These are phyloP conservation scores for Cremastobaeus sp. DNA, from an alignment of 2,888 invertebrate species.

Conservation along the genomic window DNA sequence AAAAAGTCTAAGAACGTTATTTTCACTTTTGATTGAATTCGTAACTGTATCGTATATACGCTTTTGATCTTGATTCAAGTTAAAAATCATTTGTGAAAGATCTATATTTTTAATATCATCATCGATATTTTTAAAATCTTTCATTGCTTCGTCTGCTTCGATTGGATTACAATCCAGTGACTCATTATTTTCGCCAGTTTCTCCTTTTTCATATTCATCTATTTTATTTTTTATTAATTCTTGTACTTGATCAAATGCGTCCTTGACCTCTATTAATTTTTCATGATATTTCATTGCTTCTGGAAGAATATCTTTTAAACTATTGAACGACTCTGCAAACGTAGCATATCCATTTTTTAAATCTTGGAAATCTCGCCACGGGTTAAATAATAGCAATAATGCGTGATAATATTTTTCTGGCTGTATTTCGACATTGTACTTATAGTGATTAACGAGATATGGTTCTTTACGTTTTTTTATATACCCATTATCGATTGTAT, in stretches of 20 bases:
- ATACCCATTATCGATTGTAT: not conserved
- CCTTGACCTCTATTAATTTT: not conserved
- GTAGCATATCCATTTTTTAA: slow-evolving; percentile 57
- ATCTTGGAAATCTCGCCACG: slow-evolving; percentile 63
- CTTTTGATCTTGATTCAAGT: slow-evolving; percentile 62
- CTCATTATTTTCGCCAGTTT: not conserved
- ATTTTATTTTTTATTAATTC: slow-evolving; percentile 12
- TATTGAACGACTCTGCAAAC: slow-evolving; percentile 61
- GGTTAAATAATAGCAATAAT: slow-evolving; percentile 63
- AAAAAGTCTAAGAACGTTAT: slow-evolving; percentile 51
- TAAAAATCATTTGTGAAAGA: slow-evolving; percentile 50
- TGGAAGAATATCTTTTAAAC: not conserved
- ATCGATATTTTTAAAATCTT: slow-evolving; percentile 8
- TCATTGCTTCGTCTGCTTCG: slow-evolving; percentile 1
- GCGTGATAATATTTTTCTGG: slow-evolving; percentile 65
- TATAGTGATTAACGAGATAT: slow-evolving; percentile 50
- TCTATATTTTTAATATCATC: slow-evolving; percentile 11
- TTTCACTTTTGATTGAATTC: not conserved
- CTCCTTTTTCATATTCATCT: not conserved
- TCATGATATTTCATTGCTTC: slow-evolving; percentile 3
- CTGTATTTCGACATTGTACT: slow-evolving; percentile 59
- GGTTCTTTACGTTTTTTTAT: slow-evolving; percentile 52
- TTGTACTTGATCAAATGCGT: slow-evolving; percentile 6
- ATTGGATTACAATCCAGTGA: slow-evolving; percentile 30
- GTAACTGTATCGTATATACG: slow-evolving; percentile 57